Evolutionary conservation across 64 coral and sea anemone species (phyloP).

Genomic region (Montipora cactus): DNA sequence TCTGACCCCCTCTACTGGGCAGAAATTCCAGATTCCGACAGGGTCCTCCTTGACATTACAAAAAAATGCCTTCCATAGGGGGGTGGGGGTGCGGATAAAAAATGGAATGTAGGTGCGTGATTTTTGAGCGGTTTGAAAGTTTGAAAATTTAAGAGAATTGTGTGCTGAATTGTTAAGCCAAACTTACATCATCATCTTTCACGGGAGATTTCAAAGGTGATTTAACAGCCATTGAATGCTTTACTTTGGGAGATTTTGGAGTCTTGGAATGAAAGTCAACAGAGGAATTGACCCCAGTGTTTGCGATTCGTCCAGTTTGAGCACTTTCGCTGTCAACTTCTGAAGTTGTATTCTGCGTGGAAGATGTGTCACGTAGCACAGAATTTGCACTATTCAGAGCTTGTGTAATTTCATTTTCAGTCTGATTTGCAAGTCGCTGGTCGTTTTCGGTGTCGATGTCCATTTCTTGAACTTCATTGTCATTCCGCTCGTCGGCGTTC

Average conservation of each 20-base stretch:
- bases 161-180: not conserved
- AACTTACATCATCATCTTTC: constrained; percentile 80
- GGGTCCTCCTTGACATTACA: too few species aligned
- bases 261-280: constrained; percentile 46
- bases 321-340: not conserved
- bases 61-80: too few species aligned
- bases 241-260: constrained; percentile 18
- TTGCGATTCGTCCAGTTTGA: not conserved
- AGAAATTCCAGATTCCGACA: too few species aligned
- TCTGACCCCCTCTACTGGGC: too few species aligned
- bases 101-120: too few species aligned
- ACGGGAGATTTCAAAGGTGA: constrained; percentile 67
- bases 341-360: not conserved
- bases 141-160: too few species aligned
- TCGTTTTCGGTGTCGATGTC: constrained; percentile 1
- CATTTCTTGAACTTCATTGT: constrained; percentile 20
- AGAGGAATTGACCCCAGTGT: constrained; percentile 4
- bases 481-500: not conserved
- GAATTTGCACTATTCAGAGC: constrained; percentile 6
- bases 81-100: too few species aligned
- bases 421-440: not conserved
- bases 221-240: constrained; percentile 12
- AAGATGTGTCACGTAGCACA: not conserved
- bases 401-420: not conserved
- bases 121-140: too few species aligned